Conservation (phyloP, 1,140 invertebrate genomes). For the Rhynchophorus ferrugineus region DNA sequence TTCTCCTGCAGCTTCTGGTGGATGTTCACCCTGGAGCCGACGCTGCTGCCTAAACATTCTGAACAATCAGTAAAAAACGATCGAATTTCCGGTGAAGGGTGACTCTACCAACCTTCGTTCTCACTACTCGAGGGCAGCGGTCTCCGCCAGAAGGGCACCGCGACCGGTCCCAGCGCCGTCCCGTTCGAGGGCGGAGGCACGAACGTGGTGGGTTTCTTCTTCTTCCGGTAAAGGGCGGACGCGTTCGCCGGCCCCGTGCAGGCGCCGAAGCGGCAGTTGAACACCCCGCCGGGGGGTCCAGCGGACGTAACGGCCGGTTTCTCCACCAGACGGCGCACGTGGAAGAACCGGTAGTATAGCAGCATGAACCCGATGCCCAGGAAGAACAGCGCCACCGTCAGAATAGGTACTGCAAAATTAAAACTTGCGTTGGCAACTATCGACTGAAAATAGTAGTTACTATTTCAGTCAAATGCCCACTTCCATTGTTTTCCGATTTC, state of each 20-base stretch:
- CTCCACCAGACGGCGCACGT: conserved; percentile 49
- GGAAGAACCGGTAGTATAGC: conserved; percentile 74
- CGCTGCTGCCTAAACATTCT: conserved; percentile 41
- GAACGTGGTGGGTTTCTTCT: conserved; percentile 83
- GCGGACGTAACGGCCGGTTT: conserved; percentile 30
- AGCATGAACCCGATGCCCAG: conserved; percentile 76
- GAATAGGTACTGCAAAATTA: conserved; percentile 33
- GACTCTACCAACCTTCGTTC: conserved; percentile 50
- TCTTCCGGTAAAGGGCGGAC: conserved; percentile 59
- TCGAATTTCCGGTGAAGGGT: not conserved
- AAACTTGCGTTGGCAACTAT: not conserved
- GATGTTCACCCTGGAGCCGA: conserved; percentile 72
- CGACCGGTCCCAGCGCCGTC: conserved; percentile 38
- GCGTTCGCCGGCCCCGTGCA: conserved; percentile 35
- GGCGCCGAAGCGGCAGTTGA: conserved; percentile 80
- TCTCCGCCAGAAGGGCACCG: conserved; percentile 72
- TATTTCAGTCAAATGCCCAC: no score
- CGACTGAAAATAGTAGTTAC: no score
- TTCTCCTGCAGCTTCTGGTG: conserved; percentile 82
- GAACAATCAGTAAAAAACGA: not conserved
- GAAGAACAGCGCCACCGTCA: conserved; percentile 50
- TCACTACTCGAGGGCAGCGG: conserved; percentile 62
- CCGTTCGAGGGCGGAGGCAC: conserved; percentile 60
- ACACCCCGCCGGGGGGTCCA: conserved; percentile 74
- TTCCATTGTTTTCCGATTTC: not conserved